phyloP scores from a whole-genome alignment of 2,888 invertebrate genomes.

The Morpho helenor region DNA sequence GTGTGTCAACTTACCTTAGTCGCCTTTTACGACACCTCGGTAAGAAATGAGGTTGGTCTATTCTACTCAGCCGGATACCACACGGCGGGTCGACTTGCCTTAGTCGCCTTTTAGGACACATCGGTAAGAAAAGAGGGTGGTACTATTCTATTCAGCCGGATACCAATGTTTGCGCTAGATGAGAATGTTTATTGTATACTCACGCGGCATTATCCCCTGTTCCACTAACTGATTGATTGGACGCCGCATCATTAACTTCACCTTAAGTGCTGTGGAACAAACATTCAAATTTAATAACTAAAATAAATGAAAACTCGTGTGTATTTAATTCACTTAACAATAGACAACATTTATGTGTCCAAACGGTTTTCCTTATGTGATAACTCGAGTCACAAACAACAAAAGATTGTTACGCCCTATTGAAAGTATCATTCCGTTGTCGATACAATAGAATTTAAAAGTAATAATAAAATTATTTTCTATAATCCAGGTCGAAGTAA shows the following conservation, averaged over 20 bases:
- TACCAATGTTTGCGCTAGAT: background rate
- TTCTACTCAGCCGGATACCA: too few relatives aligned
- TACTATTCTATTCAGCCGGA: too few relatives aligned
- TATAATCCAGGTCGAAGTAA: too few relatives aligned
- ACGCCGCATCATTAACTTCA: conserved; percentile 96
- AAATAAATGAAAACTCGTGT: background rate
- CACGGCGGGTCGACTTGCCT: too few relatives aligned
- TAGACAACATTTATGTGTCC: background rate
- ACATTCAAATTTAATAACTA: background rate
- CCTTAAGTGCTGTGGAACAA: conserved; percentile 92
- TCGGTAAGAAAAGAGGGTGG: too few relatives aligned
- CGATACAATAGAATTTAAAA: conserved; percentile 48
- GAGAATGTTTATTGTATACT: conserved; percentile 74
- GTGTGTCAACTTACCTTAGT: too few relatives aligned
- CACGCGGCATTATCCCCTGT: conserved; percentile 99
- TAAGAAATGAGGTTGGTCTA: too few relatives aligned
- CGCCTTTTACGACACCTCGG: too few relatives aligned
- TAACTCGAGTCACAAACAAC: background rate
- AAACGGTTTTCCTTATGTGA: conserved; percentile 5
- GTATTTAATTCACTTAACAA: background rate
- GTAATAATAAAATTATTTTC: too few relatives aligned
- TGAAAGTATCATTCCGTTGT: conserved; percentile 38
- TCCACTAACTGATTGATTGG: conserved; percentile 97
- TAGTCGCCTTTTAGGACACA: too few relatives aligned
- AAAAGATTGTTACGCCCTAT: background rate